Conservation (phyloP, 2,888 invertebrate genomes). For the Philonicus albiceps region DNA sequence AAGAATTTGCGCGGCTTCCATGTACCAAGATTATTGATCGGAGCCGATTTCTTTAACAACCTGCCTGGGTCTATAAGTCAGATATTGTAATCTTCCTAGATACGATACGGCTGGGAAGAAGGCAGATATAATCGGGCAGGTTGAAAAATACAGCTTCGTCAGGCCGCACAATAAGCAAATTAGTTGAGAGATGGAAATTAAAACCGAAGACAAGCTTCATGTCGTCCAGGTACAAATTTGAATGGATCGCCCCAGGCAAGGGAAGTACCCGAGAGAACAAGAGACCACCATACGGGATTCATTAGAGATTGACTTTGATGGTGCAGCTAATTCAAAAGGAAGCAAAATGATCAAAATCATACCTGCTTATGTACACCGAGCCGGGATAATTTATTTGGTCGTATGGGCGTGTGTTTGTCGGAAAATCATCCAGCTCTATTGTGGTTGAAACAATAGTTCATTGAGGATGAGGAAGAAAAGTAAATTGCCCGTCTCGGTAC, state of each 20-base stretch:
- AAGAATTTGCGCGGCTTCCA: constrained; percentile 7
- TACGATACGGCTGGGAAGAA: constrained; percentile 15
- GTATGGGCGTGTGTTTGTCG: constrained; percentile 38
- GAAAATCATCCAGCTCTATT: constrained; percentile 34
- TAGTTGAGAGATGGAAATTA: constrained; percentile 38
- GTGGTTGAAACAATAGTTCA: constrained; percentile 40
- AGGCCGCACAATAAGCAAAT: constrained; percentile 31
- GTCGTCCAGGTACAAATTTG: constrained; percentile 32
- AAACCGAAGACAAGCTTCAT: constrained; percentile 38
- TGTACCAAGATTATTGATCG: not conserved
- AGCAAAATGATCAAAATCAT: constrained; percentile 12
- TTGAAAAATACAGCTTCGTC: constrained; percentile 9
- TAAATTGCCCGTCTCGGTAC: constrained; percentile 1
- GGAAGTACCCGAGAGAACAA: constrained; percentile 33
- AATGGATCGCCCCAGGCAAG: constrained; percentile 38
- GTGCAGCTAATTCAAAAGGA: constrained; percentile 11
- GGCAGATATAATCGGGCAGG: constrained; percentile 13
- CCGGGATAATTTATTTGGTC: constrained; percentile 29
- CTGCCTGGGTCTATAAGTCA: constrained; percentile 15
- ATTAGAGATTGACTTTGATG: constrained; percentile 31
- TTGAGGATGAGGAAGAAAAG: constrained; percentile 37
- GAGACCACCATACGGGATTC: constrained; percentile 38
- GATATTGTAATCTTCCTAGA: constrained; percentile 34
- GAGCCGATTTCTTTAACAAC: constrained; percentile 28
- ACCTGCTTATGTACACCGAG: constrained; percentile 5